Evolutionary conservation across 2,797 vertebrate species (phyloP), one percentile per base, ranked within the genome.

Genomic region (Furcifer pardalis): DNA sequence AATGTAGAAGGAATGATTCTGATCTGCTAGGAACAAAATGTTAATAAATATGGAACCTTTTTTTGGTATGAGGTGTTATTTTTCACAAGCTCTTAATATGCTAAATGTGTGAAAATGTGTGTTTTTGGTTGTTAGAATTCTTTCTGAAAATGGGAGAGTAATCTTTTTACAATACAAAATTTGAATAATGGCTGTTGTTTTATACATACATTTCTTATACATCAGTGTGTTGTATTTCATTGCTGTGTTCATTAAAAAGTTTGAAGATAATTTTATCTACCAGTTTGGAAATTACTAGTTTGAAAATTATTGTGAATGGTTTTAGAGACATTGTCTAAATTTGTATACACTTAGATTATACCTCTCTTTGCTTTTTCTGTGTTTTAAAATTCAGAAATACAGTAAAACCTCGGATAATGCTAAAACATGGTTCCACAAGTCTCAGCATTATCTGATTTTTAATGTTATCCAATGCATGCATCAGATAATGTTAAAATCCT

Each of bases 351-450:
- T 27, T 8, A 30, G 9, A 65, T 2, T 19, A 79, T 56, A 27
- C 3, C 49, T 30, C 19, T 71, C 6, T 8, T 8, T 25, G 2
- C 1, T 0, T 1, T 32, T 46, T 27, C 77, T 17, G 3, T 25
- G 49, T 8, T 77, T 19, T n/a, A 35, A 7, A 32, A 10, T 0
- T 46, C 1, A 0, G 2, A 1, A 56, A 27, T 1, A 40, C 0
- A 0, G 62, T 3, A 37, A n/a, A n/a, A n/a, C n/a, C n/a, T n/a
- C n/a, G n/a, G n/a, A n/a, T n/a, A n/a, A n/a, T n/a, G n/a, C n/a
- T n/a, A n/a, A n/a, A n/a, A n/a, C n/a, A n/a, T n/a, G n/a, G n/a
- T n/a, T n/a, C n/a, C n/a, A n/a, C n/a, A n/a, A n/a, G n/a, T n/a
- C n/a, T n/a, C n/a, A n/a, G n/a, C n/a, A n/a, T n/a, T n/a, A n/a